A percentile compares a stretch with the other conserved stretches of the same genome.
phyloP scores from a whole-genome alignment of 2,797 vertebrate species.

The Xiphophorus birchmanni region DNA sequence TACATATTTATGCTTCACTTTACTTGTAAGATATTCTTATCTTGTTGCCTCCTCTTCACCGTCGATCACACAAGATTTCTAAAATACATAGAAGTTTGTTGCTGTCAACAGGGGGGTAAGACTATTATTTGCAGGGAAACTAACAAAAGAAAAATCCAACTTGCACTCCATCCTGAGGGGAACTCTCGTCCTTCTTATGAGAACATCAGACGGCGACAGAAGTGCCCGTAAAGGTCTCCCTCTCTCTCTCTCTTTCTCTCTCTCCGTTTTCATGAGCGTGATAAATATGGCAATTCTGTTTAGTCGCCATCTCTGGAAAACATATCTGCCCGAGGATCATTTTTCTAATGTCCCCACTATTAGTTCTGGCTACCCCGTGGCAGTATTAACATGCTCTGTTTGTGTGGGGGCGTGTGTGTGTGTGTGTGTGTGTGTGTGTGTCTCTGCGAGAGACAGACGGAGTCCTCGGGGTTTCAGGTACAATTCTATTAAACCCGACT shows the following conservation, averaged over 20 bases:
- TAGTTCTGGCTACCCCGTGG: slow-evolving; percentile 78
- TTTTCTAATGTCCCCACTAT: slow-evolving; percentile 80
- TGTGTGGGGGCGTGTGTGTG: slow-evolving; percentile 36
- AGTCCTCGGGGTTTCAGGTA: slow-evolving; percentile 74
- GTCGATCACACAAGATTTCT: neutral
- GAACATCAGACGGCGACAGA: slow-evolving; percentile 68
- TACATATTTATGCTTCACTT: neutral
- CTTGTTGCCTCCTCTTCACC: neutral
- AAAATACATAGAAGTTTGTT: neutral
- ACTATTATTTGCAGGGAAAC: neutral
- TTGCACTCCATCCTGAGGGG: slow-evolving; percentile 51
- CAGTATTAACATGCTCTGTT: slow-evolving; percentile 78
- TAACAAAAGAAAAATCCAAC: slow-evolving; percentile 29
- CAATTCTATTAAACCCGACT: slow-evolving; percentile 75
- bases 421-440: slow-evolving; percentile 35
- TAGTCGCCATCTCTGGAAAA: slow-evolving; percentile 79
- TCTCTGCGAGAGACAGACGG: slow-evolving; percentile 21
- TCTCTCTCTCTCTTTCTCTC: slow-evolving; percentile 38
- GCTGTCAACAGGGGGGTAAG: neutral
- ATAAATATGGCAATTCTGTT: slow-evolving; percentile 83
- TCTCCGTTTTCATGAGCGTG: slow-evolving; percentile 73
- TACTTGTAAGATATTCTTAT: neutral
- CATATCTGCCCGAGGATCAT: slow-evolving; percentile 80
- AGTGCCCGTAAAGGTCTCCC: slow-evolving; percentile 36
- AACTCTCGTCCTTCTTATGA: slow-evolving; percentile 72